Evolutionary conservation across 2,888 invertebrate genomes (phyloP), one percentile per base, ranked within the genome.

Genomic region (Orchesellides sinensis): DNA sequence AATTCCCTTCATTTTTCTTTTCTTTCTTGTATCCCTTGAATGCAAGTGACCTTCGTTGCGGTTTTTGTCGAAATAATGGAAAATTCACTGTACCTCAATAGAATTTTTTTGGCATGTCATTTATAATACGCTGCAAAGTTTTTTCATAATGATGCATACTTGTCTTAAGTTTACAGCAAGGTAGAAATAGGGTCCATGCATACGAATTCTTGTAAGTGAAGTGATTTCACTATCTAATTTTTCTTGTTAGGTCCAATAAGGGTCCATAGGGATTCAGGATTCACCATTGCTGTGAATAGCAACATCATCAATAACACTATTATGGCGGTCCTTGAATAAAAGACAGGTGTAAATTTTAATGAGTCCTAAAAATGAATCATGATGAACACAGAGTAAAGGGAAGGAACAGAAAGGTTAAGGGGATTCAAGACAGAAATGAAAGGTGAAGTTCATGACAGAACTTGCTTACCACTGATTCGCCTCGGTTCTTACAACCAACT

Each of bases 311-410:
- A 40, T 23, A 23, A 47, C 5, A 35, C 35, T 47, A 17, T 23
- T 54, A 49, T 23, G 54, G 25, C 54, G 54, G 54, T 32, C n/a
- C n/a, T n/a, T 17, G 27, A 17, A 2, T 61, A 32, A 61, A 61
- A 32, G 61, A 78, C 78, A 78, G 78, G 78, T 78, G 78, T 78
- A 69, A 78, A 69, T 69, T 78, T 70, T 78, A 78, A 78, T 78
- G 78, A 70, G 23, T 29, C 61, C 54, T 78, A 68, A 77, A 61
- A 32, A 49, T 45, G 45, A 47, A 49, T 19, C 35, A 47, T 49
- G 47, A 63, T 27, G 47, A 73, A 19, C 21, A 59, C 21, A 40
- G 45, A 45, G 40, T 61, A 17, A 32, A 14, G 27, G 45, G 23
- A 27, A 19, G 19, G 56, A n/a, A 35, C 27, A 75, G 56, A 75